These are phyloP conservation scores for Poecilia picta DNA, from an alignment of 2,797 vertebrate species.

Conservation along the genomic window DNA sequence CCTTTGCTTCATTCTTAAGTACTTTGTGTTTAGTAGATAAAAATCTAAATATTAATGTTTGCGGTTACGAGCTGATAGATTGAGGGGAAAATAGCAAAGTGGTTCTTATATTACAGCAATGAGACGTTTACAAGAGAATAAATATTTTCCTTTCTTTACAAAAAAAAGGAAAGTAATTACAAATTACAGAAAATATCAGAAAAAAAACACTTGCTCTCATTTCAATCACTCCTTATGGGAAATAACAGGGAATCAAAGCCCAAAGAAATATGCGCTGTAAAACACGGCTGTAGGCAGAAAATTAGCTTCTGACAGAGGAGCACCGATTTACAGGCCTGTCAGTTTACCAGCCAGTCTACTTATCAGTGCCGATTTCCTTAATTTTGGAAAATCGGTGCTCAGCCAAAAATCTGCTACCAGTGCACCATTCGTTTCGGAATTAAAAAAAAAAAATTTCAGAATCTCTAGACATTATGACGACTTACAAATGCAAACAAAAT, in stretches of 20 bases:
- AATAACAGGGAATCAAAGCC: neutral
- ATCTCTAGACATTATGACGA: constrained; percentile 2
- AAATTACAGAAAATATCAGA: neutral
- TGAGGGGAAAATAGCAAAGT: neutral
- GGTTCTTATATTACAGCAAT: neutral
- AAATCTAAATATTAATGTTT: no score
- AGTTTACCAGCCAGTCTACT: no score
- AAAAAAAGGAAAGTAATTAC: neutral
- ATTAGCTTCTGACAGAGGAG: no score
- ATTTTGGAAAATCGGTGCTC: no score
- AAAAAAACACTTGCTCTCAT: neutral
- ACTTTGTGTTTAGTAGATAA: neutral
- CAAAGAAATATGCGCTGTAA: neutral
- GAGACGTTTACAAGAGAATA: neutral
- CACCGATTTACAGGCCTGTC: no score
- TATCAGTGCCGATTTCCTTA: no score
- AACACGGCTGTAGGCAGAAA: neutral
- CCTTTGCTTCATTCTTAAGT: neutral
- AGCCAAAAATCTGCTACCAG: no score
- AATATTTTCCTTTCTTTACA: neutral
- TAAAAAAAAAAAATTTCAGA: no score
- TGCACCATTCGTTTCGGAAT: no score
- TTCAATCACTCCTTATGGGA: neutral
- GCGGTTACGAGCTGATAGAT: no score
- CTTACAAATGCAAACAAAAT: constrained; percentile 9